Percentiles rank a stretch among this genome's conserved stretches.
Evolutionary conservation across 1,140 invertebrate genomes (phyloP).

Genomic region (Microplitis mediator): DNA sequence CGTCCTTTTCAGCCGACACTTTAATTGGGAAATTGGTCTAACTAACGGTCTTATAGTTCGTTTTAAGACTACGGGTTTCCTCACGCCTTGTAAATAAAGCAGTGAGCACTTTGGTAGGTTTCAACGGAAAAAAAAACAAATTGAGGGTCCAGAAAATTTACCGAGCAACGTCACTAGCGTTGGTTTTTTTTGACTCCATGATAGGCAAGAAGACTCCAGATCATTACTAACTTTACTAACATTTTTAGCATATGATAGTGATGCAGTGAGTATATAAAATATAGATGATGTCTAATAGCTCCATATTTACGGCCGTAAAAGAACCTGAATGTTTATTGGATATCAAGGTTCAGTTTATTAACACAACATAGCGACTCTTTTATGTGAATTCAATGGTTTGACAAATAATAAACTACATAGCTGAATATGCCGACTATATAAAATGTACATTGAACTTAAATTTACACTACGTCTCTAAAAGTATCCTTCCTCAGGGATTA

Average conservation of each 20-base stretch:
- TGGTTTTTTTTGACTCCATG: no score
- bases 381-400: conserved; percentile 4
- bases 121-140: background rate
- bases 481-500: no score
- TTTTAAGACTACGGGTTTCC: conserved; percentile 5
- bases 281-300: background rate
- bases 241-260: no score
- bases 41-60: conserved; percentile 2
- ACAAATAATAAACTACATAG: conserved; percentile 1
- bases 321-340: conserved; percentile 1
- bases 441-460: no score
- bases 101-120: background rate
- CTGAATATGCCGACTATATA: background rate
- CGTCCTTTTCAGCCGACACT: conserved; percentile 46
- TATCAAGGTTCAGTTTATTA: background rate
- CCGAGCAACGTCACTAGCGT: no score
- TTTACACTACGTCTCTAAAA: no score
- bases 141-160: no score
- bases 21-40: conserved; percentile 50
- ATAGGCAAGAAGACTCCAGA: no score
- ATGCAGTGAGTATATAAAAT: background rate
- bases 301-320: background rate
- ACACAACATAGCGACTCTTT: background rate
- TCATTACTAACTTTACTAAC: no score
- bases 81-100: conserved; percentile 2